phyloP scores from a whole-genome alignment of 1,140 invertebrate genomes.

The Papilio aristodemus region DNA sequence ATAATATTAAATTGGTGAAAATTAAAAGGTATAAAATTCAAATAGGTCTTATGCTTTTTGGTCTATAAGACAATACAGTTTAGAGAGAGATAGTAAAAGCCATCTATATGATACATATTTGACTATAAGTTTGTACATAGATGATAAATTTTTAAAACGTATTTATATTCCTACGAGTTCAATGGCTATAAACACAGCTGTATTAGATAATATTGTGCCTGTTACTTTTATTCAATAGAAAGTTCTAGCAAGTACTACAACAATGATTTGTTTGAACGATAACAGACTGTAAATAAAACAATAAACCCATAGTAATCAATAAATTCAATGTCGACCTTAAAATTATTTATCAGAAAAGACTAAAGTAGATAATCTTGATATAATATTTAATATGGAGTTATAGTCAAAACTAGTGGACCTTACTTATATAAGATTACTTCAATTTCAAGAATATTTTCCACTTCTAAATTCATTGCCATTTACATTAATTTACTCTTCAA shows the following conservation, averaged over 20 bases:
- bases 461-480: too few species aligned
- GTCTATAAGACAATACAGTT: too few species aligned
- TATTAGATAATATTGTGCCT: too few species aligned
- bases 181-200: too few species aligned
- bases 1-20: too few species aligned
- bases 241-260: background rate
- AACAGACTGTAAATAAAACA: background rate
- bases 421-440: background rate
- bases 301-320: background rate
- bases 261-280: background rate
- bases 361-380: background rate
- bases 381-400: background rate
- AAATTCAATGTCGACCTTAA: background rate
- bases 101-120: background rate
- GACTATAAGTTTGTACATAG: background rate
- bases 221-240: background rate
- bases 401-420: background rate
- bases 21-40: too few species aligned
- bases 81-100: too few species aligned
- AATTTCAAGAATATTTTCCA: background rate
- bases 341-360: background rate
- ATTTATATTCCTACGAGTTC: too few species aligned
- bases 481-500: too few species aligned
- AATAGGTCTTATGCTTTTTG: too few species aligned
- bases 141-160: too few species aligned